Evolutionary conservation across 2,113 vertebrate genomes (phyloP).

Genomic region (Azemiops feae): DNA sequence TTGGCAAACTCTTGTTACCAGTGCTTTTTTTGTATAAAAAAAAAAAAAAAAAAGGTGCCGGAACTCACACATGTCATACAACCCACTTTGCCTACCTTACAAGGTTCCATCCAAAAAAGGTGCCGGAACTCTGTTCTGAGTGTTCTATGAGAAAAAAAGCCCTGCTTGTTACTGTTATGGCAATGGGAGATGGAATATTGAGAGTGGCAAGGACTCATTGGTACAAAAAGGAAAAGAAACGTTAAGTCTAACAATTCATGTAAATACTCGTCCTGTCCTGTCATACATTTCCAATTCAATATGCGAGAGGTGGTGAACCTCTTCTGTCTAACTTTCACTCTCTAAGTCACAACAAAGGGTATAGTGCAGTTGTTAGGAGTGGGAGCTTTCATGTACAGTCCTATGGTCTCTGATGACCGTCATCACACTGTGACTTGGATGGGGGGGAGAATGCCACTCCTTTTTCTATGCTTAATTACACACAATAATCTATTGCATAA

Average conservation of each 20-base stretch:
- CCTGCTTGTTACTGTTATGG: conserved; percentile 36
- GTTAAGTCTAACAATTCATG: conserved; percentile 44
- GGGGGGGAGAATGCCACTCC: not conserved
- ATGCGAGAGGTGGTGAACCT: not conserved
- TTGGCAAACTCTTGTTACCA: conserved; percentile 3
- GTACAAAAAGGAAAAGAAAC: conserved; percentile 41
- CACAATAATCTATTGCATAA: not conserved
- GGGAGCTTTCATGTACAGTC: not conserved
- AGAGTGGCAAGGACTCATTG: conserved; percentile 70
- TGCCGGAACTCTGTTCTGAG: no score
- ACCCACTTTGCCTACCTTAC: no score
- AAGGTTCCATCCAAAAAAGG: no score
- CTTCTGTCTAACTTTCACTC: not conserved
- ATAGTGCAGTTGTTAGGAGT: not conserved
- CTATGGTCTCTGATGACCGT: not conserved
- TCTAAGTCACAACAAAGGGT: not conserved
- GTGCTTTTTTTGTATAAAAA: no score
- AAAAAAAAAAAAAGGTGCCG: no score
- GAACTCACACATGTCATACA: no score
- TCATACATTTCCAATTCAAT: not conserved
- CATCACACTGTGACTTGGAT: not conserved
- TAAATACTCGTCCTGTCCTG: conserved; percentile 31
- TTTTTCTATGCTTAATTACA: not conserved
- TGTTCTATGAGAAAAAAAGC: no score
- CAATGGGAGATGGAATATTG: conserved; percentile 61